Conservation (phyloP, 2,797 vertebrate species). For the Lepus townsendii region DNA sequence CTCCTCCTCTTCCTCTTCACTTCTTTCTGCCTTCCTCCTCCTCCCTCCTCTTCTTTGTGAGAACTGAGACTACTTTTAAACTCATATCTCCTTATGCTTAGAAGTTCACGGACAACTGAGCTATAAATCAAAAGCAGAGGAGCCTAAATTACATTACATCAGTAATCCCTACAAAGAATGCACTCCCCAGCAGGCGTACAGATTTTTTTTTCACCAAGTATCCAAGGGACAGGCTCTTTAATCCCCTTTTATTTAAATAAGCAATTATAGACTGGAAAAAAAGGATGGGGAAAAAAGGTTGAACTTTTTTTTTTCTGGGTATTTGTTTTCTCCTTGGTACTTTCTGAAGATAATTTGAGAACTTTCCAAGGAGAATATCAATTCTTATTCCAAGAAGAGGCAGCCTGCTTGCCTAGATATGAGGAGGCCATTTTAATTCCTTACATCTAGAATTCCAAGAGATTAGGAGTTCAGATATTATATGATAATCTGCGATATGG, state of each 20-base stretch:
- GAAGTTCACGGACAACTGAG: slow-evolving; percentile 28
- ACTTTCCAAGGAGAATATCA: not conserved
- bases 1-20: not conserved
- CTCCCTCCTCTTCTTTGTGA: slow-evolving; percentile 33
- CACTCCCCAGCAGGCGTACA: not conserved
- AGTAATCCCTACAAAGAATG: not conserved
- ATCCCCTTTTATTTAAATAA: not conserved
- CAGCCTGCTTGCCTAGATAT: not conserved
- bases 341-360: not conserved
- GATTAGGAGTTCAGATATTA: not conserved
- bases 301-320: not conserved
- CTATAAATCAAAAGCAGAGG: not conserved
- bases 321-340: not conserved
- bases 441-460: slow-evolving; percentile 25
- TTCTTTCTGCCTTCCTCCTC: not conserved
- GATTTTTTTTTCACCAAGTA: not conserved
- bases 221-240: not conserved
- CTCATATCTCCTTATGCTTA: not conserved
- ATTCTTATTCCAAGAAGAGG: not conserved
- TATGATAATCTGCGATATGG: not conserved
- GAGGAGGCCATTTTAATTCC: not conserved
- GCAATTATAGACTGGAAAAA: not conserved
- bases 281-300: not conserved
- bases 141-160: not conserved
- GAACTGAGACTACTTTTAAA: slow-evolving; percentile 47